phyloP scores from a whole-genome alignment of 2,113 vertebrate species.

The Sinocyclocheilus grahami region DNA sequence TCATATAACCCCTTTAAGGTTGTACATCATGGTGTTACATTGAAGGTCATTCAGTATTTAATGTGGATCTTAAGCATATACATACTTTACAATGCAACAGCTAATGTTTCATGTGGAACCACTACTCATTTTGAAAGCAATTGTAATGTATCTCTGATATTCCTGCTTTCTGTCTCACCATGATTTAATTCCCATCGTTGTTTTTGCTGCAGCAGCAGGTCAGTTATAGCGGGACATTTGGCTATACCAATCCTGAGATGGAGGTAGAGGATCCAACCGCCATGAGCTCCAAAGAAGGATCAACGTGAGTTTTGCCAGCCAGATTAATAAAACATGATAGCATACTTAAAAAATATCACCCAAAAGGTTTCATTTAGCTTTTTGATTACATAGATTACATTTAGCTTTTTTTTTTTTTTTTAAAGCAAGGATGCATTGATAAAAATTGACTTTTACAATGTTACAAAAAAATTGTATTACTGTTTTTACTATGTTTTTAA shows the following conservation, averaged over 20 bases:
- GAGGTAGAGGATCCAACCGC: constrained; percentile 71
- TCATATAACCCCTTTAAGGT: not conserved
- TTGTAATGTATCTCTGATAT: not conserved
- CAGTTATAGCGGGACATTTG: constrained; percentile 74
- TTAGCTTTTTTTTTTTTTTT: not conserved
- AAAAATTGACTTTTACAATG: not conserved
- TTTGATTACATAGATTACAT: not conserved
- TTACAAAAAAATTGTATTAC: not conserved
- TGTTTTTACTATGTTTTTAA: not conserved
- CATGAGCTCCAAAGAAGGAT: constrained; percentile 61
- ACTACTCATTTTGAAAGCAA: not conserved
- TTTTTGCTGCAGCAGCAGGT: constrained; percentile 73
- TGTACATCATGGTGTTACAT: not conserved
- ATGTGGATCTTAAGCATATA: not conserved
- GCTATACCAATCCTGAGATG: constrained; percentile 80
- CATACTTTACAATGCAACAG: not conserved
- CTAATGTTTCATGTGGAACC: not conserved
- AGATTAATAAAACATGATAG: not conserved
- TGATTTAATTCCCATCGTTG: not conserved
- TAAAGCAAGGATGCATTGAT: not conserved
- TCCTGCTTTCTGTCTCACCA: not conserved
- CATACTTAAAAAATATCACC: not conserved
- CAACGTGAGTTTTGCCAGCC: constrained; percentile 71
- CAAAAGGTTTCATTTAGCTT: not conserved
- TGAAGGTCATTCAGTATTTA: not conserved